Conservation (phyloP, 2,113 vertebrate species). For the Tympanuchus pallidicinctus region DNA sequence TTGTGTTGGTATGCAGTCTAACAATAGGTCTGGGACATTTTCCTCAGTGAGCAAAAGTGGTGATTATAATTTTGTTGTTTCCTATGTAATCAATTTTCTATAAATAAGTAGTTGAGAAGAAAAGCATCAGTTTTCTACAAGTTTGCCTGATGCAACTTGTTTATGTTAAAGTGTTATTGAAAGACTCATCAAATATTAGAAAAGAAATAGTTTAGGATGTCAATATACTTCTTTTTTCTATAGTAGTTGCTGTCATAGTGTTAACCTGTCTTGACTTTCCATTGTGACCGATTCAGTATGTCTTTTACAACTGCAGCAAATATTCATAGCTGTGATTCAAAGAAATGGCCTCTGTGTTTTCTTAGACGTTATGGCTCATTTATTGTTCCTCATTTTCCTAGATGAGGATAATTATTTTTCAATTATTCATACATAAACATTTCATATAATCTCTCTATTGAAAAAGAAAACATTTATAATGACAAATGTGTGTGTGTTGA, state of each 20-base stretch:
- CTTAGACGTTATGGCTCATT: conserved; percentile 73
- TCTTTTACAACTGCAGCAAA: conserved; percentile 31
- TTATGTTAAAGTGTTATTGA: background rate
- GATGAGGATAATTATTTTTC: conserved; percentile 74
- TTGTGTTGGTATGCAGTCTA: fast-evolving
- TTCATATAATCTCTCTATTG: conserved; percentile 53
- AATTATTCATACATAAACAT: conserved; percentile 74
- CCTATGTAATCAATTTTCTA: background rate
- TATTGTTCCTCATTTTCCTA: conserved; percentile 69
- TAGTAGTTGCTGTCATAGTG: background rate
- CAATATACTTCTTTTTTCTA: background rate
- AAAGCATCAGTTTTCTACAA: fast-evolving
- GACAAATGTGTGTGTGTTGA: conserved; percentile 5
- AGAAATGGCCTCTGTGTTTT: conserved; percentile 53
- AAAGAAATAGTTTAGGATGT: fast-evolving
- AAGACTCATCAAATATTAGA: background rate
- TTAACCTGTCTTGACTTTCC: background rate
- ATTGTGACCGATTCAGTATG: background rate
- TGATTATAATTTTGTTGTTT: background rate
- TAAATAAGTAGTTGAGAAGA: background rate
- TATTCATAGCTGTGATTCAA: conserved; percentile 47
- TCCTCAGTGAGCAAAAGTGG: background rate
- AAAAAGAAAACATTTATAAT: conserved; percentile 56
- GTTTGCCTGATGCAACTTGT: background rate
- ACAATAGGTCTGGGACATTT: background rate